These are phyloP conservation scores for Siphamia tubifer DNA, from an alignment of 2,113 vertebrate species.

Conservation along the genomic window DNA sequence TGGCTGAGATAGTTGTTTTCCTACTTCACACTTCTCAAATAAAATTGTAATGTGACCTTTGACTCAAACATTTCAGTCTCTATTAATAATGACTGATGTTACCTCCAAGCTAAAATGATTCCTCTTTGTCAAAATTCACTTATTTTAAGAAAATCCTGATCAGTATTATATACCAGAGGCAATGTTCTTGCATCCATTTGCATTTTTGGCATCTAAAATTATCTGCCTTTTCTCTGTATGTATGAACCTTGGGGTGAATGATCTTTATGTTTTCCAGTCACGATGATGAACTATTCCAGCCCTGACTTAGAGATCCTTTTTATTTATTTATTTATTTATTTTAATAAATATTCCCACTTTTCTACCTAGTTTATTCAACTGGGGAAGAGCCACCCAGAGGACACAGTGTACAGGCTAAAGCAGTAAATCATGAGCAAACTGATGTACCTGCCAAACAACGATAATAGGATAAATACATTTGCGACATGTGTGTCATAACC, in stretches of 20 bases:
- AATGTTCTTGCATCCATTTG: background rate
- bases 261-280: background rate
- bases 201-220: background rate
- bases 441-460: background rate
- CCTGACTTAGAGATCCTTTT: background rate
- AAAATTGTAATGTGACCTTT: background rate
- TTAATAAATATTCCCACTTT: background rate
- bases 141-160: background rate
- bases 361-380: background rate
- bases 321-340: background rate
- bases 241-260: background rate
- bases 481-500: background rate
- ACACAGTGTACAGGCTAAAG: background rate
- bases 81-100: background rate
- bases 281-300: background rate
- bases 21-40: background rate
- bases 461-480: background rate
- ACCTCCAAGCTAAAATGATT: background rate
- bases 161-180: background rate
- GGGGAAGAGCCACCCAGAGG: background rate
- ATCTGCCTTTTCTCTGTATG: background rate
- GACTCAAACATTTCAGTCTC: background rate
- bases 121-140: background rate
- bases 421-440: constrained; percentile 17
- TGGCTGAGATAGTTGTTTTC: background rate